A percentile compares a stretch with the other conserved stretches of the same genome.
Evolutionary conservation across 2,888 invertebrate species (phyloP).

Genomic region (Drosophila antonietae): DNA sequence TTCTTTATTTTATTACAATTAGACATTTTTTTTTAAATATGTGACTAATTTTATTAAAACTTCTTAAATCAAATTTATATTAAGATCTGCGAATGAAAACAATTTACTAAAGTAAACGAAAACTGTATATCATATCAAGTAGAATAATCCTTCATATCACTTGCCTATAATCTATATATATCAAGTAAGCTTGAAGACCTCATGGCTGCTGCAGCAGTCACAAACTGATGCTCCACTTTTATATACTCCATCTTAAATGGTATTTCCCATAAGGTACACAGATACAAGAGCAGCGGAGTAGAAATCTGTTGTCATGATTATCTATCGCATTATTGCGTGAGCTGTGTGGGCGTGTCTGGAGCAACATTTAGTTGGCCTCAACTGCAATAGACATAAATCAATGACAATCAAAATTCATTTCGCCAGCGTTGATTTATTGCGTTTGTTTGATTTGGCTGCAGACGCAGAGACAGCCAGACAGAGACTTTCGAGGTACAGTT

Average conservation of each 20-base stretch:
- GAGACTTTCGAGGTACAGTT: not conserved
- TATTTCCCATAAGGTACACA: not conserved
- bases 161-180: no score
- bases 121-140: not conserved
- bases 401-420: conserved; percentile 80
- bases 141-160: not conserved
- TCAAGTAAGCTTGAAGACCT: not conserved
- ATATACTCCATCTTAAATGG: not conserved
- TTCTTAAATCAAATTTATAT: no score
- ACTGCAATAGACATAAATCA: conserved; percentile 75
- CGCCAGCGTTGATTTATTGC: conserved; percentile 76
- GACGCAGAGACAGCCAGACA: conserved; percentile 13
- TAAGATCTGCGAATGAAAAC: no score
- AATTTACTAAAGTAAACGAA: no score
- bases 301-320: conserved; percentile 62
- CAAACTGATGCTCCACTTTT: not conserved
- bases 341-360: conserved; percentile 45
- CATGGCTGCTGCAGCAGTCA: not conserved
- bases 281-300: not conserved
- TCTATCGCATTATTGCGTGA: conserved; percentile 55
- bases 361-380: conserved; percentile 31
- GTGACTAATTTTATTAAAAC: not conserved
- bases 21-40: not conserved
- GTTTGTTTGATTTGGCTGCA: conserved; percentile 68
- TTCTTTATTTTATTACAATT: not conserved